Base-by-base conservation (phyloP, 1,140 invertebrate species). In the Cryptotermes secundus region DNA sequence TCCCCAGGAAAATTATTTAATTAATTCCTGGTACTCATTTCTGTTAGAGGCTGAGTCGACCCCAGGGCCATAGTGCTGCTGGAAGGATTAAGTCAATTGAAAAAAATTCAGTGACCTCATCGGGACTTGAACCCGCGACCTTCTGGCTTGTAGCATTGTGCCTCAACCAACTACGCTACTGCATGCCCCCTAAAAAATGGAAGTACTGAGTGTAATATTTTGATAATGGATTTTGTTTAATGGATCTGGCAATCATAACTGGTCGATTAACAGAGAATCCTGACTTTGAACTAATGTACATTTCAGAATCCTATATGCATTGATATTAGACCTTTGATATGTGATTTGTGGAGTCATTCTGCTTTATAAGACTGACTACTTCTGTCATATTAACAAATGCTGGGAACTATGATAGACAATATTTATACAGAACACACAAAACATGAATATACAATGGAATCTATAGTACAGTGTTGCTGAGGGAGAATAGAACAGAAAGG, bases 281-380 rank as follows among this genome's bases (percentile, higher is more conserved):
- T n/a, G 26, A 59, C 53, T 59, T 59, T 59, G 26, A 72, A 72
- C 1, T 31, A 16, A 72, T n/a, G 26, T 72, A 72, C 31, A 26
- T 16, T 72, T 72, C 59, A 72, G 59, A 72, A 72, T n/a, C 26
- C 26, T 72, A 72, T 16, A n/a, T 72, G 6, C 7, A 26, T 14
- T 72, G 59, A 72, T 72, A 72, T 72, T 7, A 72, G 59, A 72
- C 26, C 59, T 72, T 31, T 72, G 59, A 72, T 72, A 72, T 72
- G n/a, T n/a, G 59, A n/a, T 72, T 72, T 72, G 59, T 72, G 59
- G n/a, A 72, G 59, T 31, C 59, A 31, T 72, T 72, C 26, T 72
- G 9, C 59, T 14, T 31, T 65, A 26, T 31, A 72, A 72, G 26
- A 72, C 14, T 16, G n/a, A 31, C 9, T n/a, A 72, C 0, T 14